Evolutionary conservation across 2,797 vertebrate genomes (phyloP).

Genomic region (Rhinichthys osculus): DNA sequence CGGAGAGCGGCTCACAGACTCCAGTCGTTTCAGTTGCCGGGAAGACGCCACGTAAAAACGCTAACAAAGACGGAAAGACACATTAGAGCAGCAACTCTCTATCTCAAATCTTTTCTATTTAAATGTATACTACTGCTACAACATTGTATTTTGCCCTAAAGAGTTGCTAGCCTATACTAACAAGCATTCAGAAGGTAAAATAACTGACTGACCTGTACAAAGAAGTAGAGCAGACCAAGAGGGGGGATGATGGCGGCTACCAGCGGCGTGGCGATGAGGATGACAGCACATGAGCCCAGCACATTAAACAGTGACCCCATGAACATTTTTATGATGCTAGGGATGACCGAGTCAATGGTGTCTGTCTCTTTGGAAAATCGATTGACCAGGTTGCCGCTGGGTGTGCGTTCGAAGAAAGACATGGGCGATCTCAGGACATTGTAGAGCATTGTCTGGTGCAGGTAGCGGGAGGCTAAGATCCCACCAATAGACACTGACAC

Average conservation of each 20-base stretch:
- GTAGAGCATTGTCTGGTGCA: slow-evolving; percentile 88
- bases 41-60: slow-evolving; percentile 95
- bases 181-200: background rate
- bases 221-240: slow-evolving; percentile 90
- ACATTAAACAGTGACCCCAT: slow-evolving; percentile 92
- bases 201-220: slow-evolving; percentile 86
- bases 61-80: slow-evolving; percentile 69
- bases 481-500: slow-evolving; percentile 90
- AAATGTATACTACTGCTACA: background rate
- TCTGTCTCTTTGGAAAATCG: slow-evolving; percentile 96
- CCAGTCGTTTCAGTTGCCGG: slow-evolving; percentile 92
- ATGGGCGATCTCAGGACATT: slow-evolving; percentile 90
- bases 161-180: background rate
- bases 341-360: slow-evolving; percentile 92
- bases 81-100: background rate
- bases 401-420: slow-evolving; percentile 94
- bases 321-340: slow-evolving; percentile 95
- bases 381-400: slow-evolving; percentile 95
- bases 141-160: background rate
- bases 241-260: slow-evolving; percentile 87
- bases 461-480: slow-evolving; percentile 87
- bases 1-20: slow-evolving; percentile 93
- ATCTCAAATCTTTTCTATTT: background rate
- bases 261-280: slow-evolving; percentile 89
- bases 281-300: slow-evolving; percentile 84